A percentile compares a stretch with the other conserved stretches of the same genome.
Evolutionary conservation across 2,797 vertebrate species (phyloP).

Genomic region (Phoeniculus purpureus): DNA sequence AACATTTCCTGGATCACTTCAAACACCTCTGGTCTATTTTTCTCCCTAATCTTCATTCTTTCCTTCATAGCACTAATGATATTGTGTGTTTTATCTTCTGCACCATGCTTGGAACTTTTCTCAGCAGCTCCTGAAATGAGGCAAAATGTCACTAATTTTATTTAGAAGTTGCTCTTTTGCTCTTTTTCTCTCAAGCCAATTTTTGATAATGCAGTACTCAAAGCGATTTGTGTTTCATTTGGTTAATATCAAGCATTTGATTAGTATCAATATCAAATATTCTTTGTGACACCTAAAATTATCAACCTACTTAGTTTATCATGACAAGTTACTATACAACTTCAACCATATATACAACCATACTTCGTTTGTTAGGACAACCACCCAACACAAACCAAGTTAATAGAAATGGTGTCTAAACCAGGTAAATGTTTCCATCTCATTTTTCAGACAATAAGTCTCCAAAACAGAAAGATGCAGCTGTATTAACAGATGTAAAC

Average conservation of each 20-base stretch:
- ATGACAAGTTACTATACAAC: neutral
- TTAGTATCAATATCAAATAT: neutral
- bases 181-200: neutral
- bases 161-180: neutral
- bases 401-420: neutral
- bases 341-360: neutral
- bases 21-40: constrained; percentile 95
- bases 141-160: neutral
- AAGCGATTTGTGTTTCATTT: neutral
- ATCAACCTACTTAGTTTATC: neutral
- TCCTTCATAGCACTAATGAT: constrained; percentile 99
- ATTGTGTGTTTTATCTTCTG: constrained; percentile 96
- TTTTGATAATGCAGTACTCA: neutral
- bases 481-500: no score
- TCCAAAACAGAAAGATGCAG: no score
- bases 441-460: neutral
- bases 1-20: constrained; percentile 97
- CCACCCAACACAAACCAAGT: neutral
- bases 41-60: constrained; percentile 97
- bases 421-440: neutral
- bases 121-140: constrained; percentile 90
- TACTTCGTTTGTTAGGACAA: neutral
- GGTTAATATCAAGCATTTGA: neutral
- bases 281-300: neutral
- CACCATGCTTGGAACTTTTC: constrained; percentile 98